Conservation (phyloP, 1,140 invertebrate species). For the Phthorimaea operculella region DNA sequence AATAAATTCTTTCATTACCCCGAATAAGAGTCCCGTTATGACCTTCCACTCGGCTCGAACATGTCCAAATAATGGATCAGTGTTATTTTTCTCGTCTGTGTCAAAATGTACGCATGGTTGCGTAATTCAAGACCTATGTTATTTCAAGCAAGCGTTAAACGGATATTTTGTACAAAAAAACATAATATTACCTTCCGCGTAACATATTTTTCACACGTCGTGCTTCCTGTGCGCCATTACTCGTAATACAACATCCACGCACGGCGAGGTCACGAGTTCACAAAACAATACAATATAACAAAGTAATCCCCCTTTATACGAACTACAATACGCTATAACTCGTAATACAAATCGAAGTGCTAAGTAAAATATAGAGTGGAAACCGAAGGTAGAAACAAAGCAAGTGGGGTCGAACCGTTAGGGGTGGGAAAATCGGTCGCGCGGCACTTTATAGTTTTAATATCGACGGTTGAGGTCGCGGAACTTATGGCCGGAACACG, state of each 20-base stretch:
- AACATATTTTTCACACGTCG: neutral
- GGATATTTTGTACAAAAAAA: neutral
- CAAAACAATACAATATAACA: neutral
- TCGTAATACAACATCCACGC: neutral
- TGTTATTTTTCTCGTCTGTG: neutral
- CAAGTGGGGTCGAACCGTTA: conserved; percentile 31
- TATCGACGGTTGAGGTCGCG: conserved; percentile 47
- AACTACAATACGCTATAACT: neutral
- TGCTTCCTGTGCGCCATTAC: neutral
- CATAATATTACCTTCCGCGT: neutral
- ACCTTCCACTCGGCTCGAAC: neutral
- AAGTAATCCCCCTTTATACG: neutral
- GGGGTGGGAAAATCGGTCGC: conserved; percentile 38
- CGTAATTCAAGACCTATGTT: neutral
- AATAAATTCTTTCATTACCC: conserved; percentile 23
- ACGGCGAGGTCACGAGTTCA: neutral
- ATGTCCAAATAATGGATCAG: neutral
- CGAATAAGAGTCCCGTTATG: conserved; percentile 5
- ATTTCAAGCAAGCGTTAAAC: neutral
- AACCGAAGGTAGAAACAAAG: conserved; percentile 31
- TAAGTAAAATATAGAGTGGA: conserved; percentile 21
- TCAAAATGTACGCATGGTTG: neutral
- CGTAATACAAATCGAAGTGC: conserved; percentile 15
- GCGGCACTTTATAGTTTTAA: conserved; percentile 63
- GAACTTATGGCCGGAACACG: conserved; percentile 45